These are phyloP conservation scores for Diglossa cyanea DNA, from an alignment of 2,797 vertebrate species.

Conservation along the genomic window DNA sequence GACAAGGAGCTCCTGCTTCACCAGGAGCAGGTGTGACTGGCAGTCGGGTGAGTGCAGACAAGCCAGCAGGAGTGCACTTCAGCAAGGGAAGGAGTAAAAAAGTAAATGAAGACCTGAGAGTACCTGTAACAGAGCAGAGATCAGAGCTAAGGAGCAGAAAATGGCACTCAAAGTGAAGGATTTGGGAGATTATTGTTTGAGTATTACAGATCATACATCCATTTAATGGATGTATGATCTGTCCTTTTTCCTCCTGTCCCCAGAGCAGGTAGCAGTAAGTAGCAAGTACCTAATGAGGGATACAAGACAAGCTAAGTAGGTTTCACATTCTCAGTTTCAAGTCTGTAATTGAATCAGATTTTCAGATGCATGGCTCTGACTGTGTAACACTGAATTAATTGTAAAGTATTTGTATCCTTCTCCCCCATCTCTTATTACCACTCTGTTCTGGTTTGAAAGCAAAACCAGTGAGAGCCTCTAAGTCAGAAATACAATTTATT, in stretches of 20 bases:
- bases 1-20: not conserved
- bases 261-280: not conserved
- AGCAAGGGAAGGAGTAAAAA: not conserved
- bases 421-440: not conserved
- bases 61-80: not conserved
- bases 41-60: not conserved
- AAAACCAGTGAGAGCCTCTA: not conserved
- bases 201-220: not conserved
- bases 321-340: not conserved
- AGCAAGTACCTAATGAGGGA: not conserved
- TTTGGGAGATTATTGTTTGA: not conserved
- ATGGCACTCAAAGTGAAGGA: not conserved
- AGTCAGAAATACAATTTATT: too few species aligned
- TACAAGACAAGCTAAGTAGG: not conserved
- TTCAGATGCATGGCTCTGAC: not conserved
- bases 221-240: not conserved
- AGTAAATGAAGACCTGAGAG: not conserved
- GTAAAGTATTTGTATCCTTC: not conserved
- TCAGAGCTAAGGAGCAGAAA: not conserved
- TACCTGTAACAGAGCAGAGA: not conserved
- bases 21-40: not conserved
- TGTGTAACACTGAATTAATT: not conserved
- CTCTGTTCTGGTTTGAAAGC: not conserved
- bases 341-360: not conserved
- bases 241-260: not conserved